Conservation (phyloP, 2,797 vertebrate species). For the Epinephelus awoara region DNA sequence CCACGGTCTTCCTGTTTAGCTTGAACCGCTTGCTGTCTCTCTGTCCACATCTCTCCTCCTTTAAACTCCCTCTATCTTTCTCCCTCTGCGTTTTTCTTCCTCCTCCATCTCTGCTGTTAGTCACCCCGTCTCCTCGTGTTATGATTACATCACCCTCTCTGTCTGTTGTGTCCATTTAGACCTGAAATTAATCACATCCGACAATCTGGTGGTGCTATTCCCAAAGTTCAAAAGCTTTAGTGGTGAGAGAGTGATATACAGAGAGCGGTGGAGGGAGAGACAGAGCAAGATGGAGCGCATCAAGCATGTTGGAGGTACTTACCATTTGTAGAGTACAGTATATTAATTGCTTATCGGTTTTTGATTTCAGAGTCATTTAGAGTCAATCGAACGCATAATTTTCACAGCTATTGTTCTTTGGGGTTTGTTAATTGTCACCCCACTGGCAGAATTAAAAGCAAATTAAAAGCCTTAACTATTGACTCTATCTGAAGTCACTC, state of each 20-base stretch:
- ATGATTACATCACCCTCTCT: slow-evolving; percentile 85
- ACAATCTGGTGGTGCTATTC: slow-evolving; percentile 77
- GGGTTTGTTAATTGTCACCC: slow-evolving; percentile 86
- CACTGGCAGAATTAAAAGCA: slow-evolving; percentile 88
- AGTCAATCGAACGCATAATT: slow-evolving; percentile 84
- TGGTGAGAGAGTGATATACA: slow-evolving; percentile 45
- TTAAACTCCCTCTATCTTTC: background rate
- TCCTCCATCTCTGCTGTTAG: slow-evolving; percentile 74
- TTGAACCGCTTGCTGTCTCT: slow-evolving; percentile 73
- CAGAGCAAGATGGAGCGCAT: slow-evolving; percentile 53
- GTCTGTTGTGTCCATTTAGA: slow-evolving; percentile 87
- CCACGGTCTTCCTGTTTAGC: slow-evolving; percentile 92
- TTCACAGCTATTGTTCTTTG: slow-evolving; percentile 85
- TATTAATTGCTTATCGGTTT: slow-evolving; percentile 85
- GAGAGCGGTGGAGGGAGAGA: slow-evolving; percentile 30
- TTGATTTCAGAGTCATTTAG: slow-evolving; percentile 85
- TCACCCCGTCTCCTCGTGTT: slow-evolving; percentile 86
- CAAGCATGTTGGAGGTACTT: slow-evolving; percentile 72
- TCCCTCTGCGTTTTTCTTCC: slow-evolving; percentile 33
- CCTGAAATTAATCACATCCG: slow-evolving; percentile 82
- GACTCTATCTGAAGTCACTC: slow-evolving; percentile 89
- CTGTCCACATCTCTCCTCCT: slow-evolving; percentile 22
- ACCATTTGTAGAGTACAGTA: slow-evolving; percentile 77
- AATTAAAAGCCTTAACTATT: slow-evolving; percentile 90
- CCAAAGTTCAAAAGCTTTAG: slow-evolving; percentile 77